phyloP scores from a whole-genome alignment of 2,888 invertebrate genomes.

The Phlogophora meticulosa region DNA sequence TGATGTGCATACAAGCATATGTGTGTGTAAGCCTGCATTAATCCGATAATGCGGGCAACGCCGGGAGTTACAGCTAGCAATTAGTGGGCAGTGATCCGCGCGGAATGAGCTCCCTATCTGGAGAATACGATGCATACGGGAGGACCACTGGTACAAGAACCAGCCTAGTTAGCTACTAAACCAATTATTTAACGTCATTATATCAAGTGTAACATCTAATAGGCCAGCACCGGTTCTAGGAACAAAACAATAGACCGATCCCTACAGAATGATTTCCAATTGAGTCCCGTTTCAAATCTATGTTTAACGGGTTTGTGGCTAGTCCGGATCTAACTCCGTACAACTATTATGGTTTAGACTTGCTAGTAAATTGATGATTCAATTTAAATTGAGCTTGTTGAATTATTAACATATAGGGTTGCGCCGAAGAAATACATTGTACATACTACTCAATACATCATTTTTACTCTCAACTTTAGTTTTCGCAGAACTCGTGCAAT shows the following conservation, averaged over 20 bases:
- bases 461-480: neutral
- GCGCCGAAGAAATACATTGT: neutral
- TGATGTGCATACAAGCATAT: constrained; percentile 19
- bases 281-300: constrained; percentile 9
- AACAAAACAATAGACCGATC: constrained; percentile 3
- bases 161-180: constrained; percentile 8
- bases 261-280: constrained; percentile 9
- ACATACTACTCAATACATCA: neutral
- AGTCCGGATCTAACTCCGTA: neutral
- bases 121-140: constrained; percentile 24
- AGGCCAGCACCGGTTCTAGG: neutral
- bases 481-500: neutral
- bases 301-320: constrained; percentile 1
- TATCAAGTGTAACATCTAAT: neutral
- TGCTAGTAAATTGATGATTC: neutral
- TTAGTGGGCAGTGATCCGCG: constrained; percentile 58
- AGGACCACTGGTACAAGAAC: neutral
- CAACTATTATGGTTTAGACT: constrained; percentile 15
- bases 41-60: constrained; percentile 61
- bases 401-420: neutral
- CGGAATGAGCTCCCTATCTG: constrained; percentile 51
- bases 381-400: neutral
- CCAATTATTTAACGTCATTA: neutral
- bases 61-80: constrained; percentile 50
- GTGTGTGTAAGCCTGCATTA: constrained; percentile 48